Evolutionary conservation across 2,797 vertebrate genomes (phyloP).

Genomic region (Hapalemur alaotrensis): DNA sequence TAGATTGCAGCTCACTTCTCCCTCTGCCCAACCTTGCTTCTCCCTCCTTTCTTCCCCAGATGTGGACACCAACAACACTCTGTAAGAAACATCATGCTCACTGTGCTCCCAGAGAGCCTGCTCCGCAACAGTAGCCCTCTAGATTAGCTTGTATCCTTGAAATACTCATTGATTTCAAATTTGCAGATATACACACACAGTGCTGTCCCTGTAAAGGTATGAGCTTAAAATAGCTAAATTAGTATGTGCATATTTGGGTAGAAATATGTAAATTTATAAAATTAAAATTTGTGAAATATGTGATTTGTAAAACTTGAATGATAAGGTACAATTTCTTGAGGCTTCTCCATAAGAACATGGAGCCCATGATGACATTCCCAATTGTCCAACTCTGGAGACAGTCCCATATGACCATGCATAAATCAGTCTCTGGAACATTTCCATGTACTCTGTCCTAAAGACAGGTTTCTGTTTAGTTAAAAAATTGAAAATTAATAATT

Average conservation of each 20-base stretch:
- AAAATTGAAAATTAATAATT: background rate
- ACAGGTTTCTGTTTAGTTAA: slow-evolving; percentile 16
- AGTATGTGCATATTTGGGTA: background rate
- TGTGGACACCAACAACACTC: background rate
- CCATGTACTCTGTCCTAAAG: background rate
- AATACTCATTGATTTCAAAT: background rate
- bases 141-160: background rate
- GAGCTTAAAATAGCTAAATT: background rate
- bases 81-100: background rate
- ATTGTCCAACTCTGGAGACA: background rate
- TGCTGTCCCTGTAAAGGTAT: background rate
- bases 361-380: background rate
- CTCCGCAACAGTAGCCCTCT: background rate
- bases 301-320: background rate
- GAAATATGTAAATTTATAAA: background rate
- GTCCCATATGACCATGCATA: background rate
- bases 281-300: background rate
- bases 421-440: background rate
- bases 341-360: background rate
- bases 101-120: background rate
- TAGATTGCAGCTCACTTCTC: background rate
- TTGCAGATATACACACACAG: background rate
- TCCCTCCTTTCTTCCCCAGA: background rate
- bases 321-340: background rate
- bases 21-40: background rate